Percentiles rank a stretch among this genome's conserved stretches.
Evolutionary conservation across 2,113 vertebrate genomes (phyloP).

Genomic region (Bubo scandiacus): DNA sequence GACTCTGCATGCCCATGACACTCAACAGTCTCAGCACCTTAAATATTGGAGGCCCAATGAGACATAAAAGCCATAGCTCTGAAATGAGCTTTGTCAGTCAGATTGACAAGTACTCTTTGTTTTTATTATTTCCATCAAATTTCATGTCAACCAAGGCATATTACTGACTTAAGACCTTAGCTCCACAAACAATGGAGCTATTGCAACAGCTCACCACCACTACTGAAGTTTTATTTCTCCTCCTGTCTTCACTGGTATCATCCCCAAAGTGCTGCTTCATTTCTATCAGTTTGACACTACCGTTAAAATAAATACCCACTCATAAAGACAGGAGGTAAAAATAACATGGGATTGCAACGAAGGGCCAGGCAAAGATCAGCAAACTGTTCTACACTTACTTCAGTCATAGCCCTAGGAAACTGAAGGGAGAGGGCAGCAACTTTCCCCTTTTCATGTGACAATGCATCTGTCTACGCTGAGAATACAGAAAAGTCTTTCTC

Average conservation of each 20-base stretch:
- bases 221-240: background rate
- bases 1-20: background rate
- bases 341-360: background rate
- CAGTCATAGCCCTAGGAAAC: background rate
- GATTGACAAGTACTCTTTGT: background rate
- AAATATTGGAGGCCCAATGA: background rate
- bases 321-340: background rate
- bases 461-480: accelerated
- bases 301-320: background rate
- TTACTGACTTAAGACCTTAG: background rate
- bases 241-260: background rate
- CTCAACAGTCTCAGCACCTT: background rate
- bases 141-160: background rate
- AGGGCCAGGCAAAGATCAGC: background rate
- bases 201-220: background rate
- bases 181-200: background rate
- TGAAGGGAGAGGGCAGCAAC: background rate
- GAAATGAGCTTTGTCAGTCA: background rate
- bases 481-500: background rate
- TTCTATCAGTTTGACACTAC: background rate
- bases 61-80: background rate
- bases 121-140: background rate
- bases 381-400: background rate
- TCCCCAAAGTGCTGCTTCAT: background rate
- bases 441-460: background rate